Conservation (phyloP, 2,888 invertebrate genomes). For the Phaonia tiefii region DNA sequence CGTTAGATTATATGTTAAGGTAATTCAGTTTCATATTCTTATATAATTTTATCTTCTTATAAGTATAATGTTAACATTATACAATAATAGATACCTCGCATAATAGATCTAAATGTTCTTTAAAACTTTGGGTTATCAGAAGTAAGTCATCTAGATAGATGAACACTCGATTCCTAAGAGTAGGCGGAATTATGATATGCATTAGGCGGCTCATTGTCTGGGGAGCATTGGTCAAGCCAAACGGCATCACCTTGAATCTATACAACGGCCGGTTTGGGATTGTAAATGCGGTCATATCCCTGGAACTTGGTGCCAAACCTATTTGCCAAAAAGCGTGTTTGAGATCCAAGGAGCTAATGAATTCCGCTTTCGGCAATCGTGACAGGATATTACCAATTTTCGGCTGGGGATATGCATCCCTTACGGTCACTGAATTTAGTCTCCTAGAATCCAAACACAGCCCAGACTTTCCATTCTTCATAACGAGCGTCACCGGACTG, state of each 20-base stretch:
- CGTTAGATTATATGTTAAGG: no score
- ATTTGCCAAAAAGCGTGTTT: background rate
- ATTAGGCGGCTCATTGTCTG: background rate
- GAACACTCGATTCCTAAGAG: background rate
- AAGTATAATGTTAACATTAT: no score
- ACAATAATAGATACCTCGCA: no score
- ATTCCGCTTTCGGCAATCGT: background rate
- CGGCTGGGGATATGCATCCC: background rate
- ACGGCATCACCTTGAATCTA: background rate
- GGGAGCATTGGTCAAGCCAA: background rate
- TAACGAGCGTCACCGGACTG: no score
- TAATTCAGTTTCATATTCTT: no score
- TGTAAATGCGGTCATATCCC: background rate
- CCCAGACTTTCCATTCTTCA: constrained; percentile 49
- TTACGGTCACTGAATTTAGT: background rate
- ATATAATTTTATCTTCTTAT: no score
- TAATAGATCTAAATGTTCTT: no score
- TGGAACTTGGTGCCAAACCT: background rate
- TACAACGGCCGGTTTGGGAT: background rate
- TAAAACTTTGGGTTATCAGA: background rate
- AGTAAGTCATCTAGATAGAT: background rate
- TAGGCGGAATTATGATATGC: background rate
- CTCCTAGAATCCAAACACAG: background rate
- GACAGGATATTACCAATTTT: background rate
- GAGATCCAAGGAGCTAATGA: background rate